Percentiles rank a stretch among this genome's conserved stretches.
Evolutionary conservation across 2,113 vertebrate species (phyloP).

Genomic region (Cololabis saira): DNA sequence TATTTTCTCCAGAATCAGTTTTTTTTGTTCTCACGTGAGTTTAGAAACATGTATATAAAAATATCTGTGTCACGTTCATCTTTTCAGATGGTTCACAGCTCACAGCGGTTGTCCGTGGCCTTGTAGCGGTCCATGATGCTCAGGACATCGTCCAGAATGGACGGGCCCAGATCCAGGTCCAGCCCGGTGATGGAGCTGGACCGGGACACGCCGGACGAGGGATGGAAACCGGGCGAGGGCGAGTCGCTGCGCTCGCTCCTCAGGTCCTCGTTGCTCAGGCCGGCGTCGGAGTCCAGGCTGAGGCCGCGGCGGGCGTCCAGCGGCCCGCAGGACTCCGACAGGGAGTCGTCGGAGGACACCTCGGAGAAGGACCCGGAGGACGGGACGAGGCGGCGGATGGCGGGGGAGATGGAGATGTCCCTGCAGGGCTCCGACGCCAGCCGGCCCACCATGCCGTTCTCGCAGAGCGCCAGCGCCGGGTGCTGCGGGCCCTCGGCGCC

Average conservation of each 20-base stretch:
- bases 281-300: slow-evolving; percentile 76
- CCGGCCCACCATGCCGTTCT: slow-evolving; percentile 49
- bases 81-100: slow-evolving; percentile 61
- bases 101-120: slow-evolving; percentile 67
- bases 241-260: slow-evolving; percentile 72
- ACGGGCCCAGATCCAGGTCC: slow-evolving; percentile 85
- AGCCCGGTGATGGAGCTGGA: slow-evolving; percentile 78
- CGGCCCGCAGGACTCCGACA: slow-evolving; percentile 72
- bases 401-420: slow-evolving; percentile 71
- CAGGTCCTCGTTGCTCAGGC: slow-evolving; percentile 84
- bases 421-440: slow-evolving; percentile 60
- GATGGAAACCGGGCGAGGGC: slow-evolving; percentile 24
- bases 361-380: slow-evolving; percentile 81
- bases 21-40: no score
- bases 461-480: slow-evolving; percentile 50
- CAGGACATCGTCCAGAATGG: slow-evolving; percentile 85
- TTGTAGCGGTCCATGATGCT: slow-evolving; percentile 87
- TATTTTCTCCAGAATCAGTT: no score
- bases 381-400: slow-evolving; percentile 70
- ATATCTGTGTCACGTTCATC: slow-evolving; percentile 7
- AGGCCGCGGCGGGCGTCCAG: slow-evolving; percentile 69
- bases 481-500: slow-evolving; percentile 41
- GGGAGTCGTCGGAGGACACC: slow-evolving; percentile 82
- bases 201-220: slow-evolving; percentile 49
- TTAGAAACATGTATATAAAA: slow-evolving; percentile 35